Evolutionary conservation across 2,797 vertebrate species (phyloP), one percentile per base, ranked within the genome.

Genomic region (Eulemur rubriventer): DNA sequence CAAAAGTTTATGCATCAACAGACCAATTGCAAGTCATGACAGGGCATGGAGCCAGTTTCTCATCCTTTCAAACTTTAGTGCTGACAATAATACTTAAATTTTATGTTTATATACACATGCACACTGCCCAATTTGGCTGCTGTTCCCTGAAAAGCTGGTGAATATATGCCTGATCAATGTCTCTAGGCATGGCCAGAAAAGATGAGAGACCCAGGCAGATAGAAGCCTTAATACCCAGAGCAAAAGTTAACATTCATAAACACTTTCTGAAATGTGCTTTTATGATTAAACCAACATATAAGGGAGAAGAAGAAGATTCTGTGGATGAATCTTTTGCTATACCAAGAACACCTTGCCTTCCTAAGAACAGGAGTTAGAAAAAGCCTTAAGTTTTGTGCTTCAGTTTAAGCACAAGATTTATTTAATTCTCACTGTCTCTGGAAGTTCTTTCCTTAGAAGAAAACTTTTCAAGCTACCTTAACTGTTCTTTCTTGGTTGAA

Each of bases 1-100:
- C 75, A 38, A 90, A 96, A 94, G 65, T 78, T 90, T 92, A 96
- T 67, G 92, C 35, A 90, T 92, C 94, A 86, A 55, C 63, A 94
- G 96, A 79, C 46, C 41, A 81, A 75, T 18, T 65, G 28, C 61
- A 67, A 91, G 73, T 76, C 78, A 76, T 61, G 67, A 67, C 18
- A 73, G 76, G 57, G 55, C 84, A 30, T 6, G n/a, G 33, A 92
- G 41, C 67, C 73, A 83, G 84, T 88, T 93, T 94, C 75, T 96
- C 57, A 57, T 70, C 48, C 50, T 93, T 88, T 94, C 76, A 16
- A 65, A 85, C 76, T 88, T 97, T 55, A 89, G 65, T 81, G 83
- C 52, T 82, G 20, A 90, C 55, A 85, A 46, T 88, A 95, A 65
- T 50, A 69, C 48, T 91, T 82, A 82, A 43, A 20, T 89, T 88